phyloP scores from a whole-genome alignment of 92 coral and sea anemone species.

The Pocillopora grandis region DNA sequence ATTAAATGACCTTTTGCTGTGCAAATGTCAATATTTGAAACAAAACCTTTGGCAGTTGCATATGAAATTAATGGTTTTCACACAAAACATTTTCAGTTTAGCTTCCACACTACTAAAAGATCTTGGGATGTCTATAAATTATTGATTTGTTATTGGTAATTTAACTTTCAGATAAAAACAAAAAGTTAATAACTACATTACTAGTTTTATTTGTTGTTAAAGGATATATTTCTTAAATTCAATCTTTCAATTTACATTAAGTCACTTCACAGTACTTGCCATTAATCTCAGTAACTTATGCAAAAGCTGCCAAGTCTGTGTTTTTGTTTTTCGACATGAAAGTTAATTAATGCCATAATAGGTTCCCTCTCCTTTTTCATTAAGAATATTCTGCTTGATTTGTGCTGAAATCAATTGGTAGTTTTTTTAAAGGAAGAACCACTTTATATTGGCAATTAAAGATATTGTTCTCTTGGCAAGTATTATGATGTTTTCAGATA shows the following conservation, averaged over 20 bases:
- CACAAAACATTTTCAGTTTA: neutral
- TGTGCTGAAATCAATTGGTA: neutral
- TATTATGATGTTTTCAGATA: neutral
- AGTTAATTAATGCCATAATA: slow-evolving; percentile 16
- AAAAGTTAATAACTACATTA: neutral
- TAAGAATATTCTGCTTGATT: neutral
- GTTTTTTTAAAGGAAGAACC: neutral
- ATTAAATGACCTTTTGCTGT: slow-evolving; percentile 23
- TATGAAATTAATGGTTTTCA: neutral
- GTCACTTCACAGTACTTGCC: neutral
- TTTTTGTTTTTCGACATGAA: neutral
- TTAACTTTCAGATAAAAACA: slow-evolving; percentile 15
- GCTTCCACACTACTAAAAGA: neutral
- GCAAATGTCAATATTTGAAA: slow-evolving; percentile 31
- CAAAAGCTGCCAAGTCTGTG: neutral
- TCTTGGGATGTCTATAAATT: slow-evolving; percentile 17
- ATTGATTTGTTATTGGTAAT: slow-evolving; percentile 14
- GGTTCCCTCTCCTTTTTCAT: neutral
- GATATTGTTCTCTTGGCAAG: neutral
- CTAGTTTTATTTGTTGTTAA: neutral
- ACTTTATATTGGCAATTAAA: neutral
- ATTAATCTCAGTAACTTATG: neutral
- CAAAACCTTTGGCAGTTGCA: slow-evolving; percentile 5
- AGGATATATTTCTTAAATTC: slow-evolving; percentile 1
- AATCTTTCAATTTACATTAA: neutral